These are phyloP conservation scores for Hormaphis cornu DNA, from an alignment of 1,140 invertebrate species.

Conservation along the genomic window DNA sequence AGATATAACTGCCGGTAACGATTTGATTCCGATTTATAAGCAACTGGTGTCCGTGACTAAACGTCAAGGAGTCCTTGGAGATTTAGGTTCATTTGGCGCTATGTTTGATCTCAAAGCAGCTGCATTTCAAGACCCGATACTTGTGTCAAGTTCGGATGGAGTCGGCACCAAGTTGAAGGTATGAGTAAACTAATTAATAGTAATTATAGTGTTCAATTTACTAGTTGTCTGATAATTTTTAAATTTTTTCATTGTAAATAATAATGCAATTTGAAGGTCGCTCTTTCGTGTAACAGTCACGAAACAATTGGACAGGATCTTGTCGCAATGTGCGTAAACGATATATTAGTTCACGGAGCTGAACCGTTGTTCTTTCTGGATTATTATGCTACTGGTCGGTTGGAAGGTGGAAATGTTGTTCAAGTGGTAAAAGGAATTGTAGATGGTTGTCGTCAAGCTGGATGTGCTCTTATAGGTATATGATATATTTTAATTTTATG, in stretches of 20 bases:
- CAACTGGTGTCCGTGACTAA: slow-evolving; percentile 59
- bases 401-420: slow-evolving; percentile 65
- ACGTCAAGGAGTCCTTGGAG: slow-evolving; percentile 61
- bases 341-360: slow-evolving; percentile 87
- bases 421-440: slow-evolving; percentile 75
- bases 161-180: slow-evolving; percentile 93
- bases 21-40: slow-evolving; percentile 73
- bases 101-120: slow-evolving; percentile 68
- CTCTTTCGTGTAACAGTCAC: slow-evolving; percentile 66
- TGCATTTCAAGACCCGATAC: slow-evolving; percentile 65
- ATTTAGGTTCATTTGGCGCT: slow-evolving; percentile 86
- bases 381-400: slow-evolving; percentile 85
- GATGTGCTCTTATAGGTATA: slow-evolving; percentile 80
- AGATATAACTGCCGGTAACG: slow-evolving; percentile 83
- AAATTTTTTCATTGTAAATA: neutral
- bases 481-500: neutral
- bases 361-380: slow-evolving; percentile 93
- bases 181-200: slow-evolving; percentile 33
- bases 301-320: slow-evolving; percentile 86
- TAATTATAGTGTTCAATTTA: neutral
- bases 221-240: too few relatives aligned
- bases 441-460: slow-evolving; percentile 73
- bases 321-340: slow-evolving; percentile 97
- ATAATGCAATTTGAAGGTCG: slow-evolving; percentile 53
- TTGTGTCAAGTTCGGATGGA: slow-evolving; percentile 92